Evolutionary conservation across 2,888 invertebrate genomes (phyloP).

Genomic region (Allacma fusca): DNA sequence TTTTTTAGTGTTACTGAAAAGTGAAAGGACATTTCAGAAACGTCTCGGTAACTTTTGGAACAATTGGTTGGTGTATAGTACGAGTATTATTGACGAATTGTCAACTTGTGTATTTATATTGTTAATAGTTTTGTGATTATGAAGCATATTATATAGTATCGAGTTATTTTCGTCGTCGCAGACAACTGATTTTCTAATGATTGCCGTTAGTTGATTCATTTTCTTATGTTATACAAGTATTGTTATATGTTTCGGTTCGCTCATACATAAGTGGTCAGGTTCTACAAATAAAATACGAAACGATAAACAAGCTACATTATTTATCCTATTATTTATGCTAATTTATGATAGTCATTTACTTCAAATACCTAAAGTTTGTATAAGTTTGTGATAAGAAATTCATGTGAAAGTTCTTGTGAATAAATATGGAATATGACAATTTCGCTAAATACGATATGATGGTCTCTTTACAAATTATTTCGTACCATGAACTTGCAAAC

Average conservation of each 20-base stretch:
- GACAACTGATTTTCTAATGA: neutral
- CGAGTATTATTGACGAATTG: neutral
- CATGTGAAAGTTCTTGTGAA: slow-evolving; percentile 1
- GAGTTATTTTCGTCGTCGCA: neutral
- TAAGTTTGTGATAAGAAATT: slow-evolving; percentile 7
- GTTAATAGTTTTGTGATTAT: neutral
- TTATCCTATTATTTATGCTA: neutral
- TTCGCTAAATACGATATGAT: neutral
- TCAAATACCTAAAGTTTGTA: neutral
- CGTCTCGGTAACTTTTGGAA: neutral
- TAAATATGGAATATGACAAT: neutral
- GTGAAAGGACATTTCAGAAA: neutral
- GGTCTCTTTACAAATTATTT: neutral
- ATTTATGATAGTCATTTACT: neutral
- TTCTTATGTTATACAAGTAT: neutral
- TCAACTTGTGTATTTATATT: neutral
- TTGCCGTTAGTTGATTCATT: neutral
- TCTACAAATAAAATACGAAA: neutral
- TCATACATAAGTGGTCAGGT: neutral
- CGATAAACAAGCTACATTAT: neutral
- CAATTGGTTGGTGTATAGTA: neutral
- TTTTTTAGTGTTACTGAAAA: too few relatives aligned
- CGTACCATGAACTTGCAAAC: too few relatives aligned
- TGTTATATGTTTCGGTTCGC: neutral
- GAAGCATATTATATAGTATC: neutral